A percentile compares a stretch with the other conserved stretches of the same genome.
Evolutionary conservation across 2,888 invertebrate species (phyloP).

Genomic region (Ferdinandea cuprea): DNA sequence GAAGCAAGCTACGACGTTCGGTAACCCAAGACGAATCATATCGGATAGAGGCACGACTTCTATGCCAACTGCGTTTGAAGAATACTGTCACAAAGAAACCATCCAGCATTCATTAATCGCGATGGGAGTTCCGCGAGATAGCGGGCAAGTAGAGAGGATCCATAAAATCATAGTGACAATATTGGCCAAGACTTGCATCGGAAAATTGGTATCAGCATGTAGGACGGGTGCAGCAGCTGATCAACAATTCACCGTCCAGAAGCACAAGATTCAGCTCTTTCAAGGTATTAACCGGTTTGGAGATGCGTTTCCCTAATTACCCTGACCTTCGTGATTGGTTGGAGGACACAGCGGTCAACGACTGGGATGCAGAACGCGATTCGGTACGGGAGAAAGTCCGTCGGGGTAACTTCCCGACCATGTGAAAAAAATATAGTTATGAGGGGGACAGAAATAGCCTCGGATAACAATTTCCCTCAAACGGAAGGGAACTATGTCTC

Average conservation of each 20-base stretch:
- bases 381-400: constrained; percentile 2
- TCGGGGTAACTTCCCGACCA: neutral
- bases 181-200: constrained; percentile 78
- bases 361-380: neutral
- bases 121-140: constrained; percentile 76
- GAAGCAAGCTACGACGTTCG: no score
- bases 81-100: no score
- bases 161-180: constrained; percentile 78
- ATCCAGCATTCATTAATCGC: neutral
- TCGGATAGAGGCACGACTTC: neutral
- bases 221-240: no score
- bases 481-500: no score
- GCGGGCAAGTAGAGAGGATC: constrained; percentile 79
- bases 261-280: constrained; percentile 27
- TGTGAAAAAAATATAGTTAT: no score
- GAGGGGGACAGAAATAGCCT: no score
- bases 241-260: no score
- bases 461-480: no score
- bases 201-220: constrained; percentile 77
- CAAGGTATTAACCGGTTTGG: constrained; percentile 23
- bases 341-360: no score
- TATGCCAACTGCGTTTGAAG: constrained; percentile 36
- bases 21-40: no score
- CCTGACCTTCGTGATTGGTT: no score
- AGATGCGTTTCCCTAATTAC: no score